Evolutionary conservation across 2,113 vertebrate genomes (phyloP).

Genomic region (Ranitomeya variabilis): DNA sequence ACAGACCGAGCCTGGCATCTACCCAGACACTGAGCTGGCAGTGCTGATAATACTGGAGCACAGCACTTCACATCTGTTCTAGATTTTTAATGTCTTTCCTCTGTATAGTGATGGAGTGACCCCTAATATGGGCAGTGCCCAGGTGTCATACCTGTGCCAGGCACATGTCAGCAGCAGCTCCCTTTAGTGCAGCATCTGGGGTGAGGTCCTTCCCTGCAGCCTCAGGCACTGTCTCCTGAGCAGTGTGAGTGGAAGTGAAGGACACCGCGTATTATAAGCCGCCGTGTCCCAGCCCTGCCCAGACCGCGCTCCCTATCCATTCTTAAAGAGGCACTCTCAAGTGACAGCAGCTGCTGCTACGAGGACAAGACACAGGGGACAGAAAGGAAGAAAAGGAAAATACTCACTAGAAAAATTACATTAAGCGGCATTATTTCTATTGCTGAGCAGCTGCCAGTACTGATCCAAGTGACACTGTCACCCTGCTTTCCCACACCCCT

Average conservation of each 20-base stretch:
- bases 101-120: neutral
- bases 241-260: conserved; percentile 23
- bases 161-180: conserved; percentile 1
- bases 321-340: conserved; percentile 35
- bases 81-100: neutral
- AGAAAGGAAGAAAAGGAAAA: neutral
- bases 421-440: no score
- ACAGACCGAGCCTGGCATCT: no score
- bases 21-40: no score
- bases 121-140: neutral
- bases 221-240: neutral
- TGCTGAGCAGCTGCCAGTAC: no score
- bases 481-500: no score
- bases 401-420: no score
- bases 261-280: conserved; percentile 19
- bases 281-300: conserved; percentile 46
- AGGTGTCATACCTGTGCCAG: conserved; percentile 24
- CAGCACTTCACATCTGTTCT: neutral
- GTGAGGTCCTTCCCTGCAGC: neutral
- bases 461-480: no score
- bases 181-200: neutral
- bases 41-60: no score
- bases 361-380: neutral
- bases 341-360: neutral
- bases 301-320: conserved; percentile 29